A percentile compares a stretch with the other conserved stretches of the same genome.
Conservation (phyloP, 1,140 invertebrate genomes). For the Nebria ingens region DNA sequence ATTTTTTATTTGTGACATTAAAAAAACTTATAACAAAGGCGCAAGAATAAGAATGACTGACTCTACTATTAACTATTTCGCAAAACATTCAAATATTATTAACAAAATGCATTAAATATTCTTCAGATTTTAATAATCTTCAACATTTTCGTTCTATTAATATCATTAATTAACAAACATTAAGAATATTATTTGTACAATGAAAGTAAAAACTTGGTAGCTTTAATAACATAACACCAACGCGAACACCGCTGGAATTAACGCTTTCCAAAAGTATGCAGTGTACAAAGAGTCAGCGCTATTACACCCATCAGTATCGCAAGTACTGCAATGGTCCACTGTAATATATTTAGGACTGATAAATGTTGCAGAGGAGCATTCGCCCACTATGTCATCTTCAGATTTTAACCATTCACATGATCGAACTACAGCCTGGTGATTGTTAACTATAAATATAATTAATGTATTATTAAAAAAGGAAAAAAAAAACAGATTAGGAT, state of each 20-base stretch:
- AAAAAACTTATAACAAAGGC: no score
- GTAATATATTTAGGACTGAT: conserved; percentile 35
- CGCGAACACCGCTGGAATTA: background rate
- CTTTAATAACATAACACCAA: background rate
- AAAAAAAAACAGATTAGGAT: no score
- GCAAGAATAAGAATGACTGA: no score
- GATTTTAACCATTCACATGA: conserved; percentile 44
- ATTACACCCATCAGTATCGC: conserved; percentile 30
- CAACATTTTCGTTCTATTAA: no score
- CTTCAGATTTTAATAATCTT: no score
- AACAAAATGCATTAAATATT: no score
- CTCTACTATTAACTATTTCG: no score
- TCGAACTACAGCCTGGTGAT: conserved; percentile 34
- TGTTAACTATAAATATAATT: conserved; percentile 41
- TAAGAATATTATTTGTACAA: background rate
- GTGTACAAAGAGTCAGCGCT: conserved; percentile 11
- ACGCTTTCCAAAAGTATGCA: background rate
- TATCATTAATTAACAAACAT: no score
- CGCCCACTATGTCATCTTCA: conserved; percentile 39
- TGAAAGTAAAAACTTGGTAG: background rate
- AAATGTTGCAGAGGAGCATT: conserved; percentile 36
- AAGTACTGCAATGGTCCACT: conserved; percentile 39
- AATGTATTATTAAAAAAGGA: no score
- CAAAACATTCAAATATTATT: no score
- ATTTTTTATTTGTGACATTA: no score